These are phyloP conservation scores for Xanthia togata DNA, from an alignment of 2,888 invertebrate genomes.

Conservation along the genomic window DNA sequence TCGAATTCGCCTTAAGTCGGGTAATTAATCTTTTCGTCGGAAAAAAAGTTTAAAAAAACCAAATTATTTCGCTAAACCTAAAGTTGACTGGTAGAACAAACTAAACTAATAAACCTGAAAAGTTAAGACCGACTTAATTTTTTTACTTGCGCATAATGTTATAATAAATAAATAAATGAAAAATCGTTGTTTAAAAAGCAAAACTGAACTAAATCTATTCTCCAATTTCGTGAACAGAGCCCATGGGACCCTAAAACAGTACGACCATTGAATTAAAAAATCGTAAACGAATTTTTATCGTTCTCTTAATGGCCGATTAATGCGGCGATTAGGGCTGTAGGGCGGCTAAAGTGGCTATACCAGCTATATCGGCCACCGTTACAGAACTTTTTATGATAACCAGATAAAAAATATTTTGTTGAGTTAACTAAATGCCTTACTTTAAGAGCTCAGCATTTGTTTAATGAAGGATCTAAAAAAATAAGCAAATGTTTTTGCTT, in stretches of 20 bases:
- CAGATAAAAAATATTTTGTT: constrained; percentile 15
- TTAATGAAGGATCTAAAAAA: no score
- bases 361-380: constrained; percentile 16
- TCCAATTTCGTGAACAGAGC: constrained; percentile 11
- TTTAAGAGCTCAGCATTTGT: neutral
- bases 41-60: no score
- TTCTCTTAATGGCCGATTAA: constrained; percentile 57
- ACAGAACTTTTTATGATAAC: constrained; percentile 32
- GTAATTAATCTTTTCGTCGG: neutral
- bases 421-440: neutral
- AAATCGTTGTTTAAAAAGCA: neutral
- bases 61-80: no score
- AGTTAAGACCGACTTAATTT: no score
- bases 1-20: neutral
- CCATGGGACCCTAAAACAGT: constrained; percentile 26
- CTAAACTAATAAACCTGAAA: no score
- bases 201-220: neutral
- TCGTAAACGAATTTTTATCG: constrained; percentile 64
- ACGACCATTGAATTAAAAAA: constrained; percentile 62
- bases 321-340: constrained; percentile 51
- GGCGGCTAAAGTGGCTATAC: constrained; percentile 36
- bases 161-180: no score
- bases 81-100: no score
- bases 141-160: no score
- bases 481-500: no score